A percentile compares a stretch with the other conserved stretches of the same genome.
Evolutionary conservation across 2,888 invertebrate species (phyloP).

Genomic region (Drosophila mayaguana): DNA sequence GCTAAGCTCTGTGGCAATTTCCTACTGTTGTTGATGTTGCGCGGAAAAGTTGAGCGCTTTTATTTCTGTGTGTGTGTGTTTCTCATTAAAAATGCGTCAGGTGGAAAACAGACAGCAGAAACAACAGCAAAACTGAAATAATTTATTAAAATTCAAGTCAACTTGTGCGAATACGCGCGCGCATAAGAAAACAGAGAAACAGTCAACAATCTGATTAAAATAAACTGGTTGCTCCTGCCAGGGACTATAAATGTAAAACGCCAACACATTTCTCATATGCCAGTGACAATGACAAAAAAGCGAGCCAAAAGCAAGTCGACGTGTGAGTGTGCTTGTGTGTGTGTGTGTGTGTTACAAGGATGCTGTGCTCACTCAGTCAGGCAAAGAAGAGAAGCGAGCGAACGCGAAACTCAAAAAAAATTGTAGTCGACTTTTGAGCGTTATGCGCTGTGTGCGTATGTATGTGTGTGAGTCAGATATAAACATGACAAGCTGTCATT

Average conservation of each 20-base stretch:
- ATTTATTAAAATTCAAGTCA: conserved; percentile 71
- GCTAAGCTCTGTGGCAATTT: conserved; percentile 62
- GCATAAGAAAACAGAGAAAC: conserved; percentile 12
- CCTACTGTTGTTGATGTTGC: background rate
- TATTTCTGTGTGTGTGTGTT: conserved; percentile 21
- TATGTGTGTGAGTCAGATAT: conserved; percentile 36
- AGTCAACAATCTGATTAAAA: conserved; percentile 55
- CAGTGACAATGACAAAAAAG: conserved; percentile 40
- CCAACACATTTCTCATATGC: conserved; percentile 67
- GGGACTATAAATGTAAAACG: conserved; percentile 56
- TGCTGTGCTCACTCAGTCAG: conserved; percentile 30
- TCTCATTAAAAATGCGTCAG: conserved; percentile 69
- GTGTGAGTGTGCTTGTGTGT: conserved; percentile 15
- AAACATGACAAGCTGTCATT: conserved; percentile 75
- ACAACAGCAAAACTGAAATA: conserved; percentile 33
- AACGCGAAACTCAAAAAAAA: conserved; percentile 34
- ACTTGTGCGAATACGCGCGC: conserved; percentile 9
- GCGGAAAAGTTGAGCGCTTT: conserved; percentile 61
- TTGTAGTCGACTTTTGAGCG: conserved; percentile 38
- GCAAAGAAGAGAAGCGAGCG: conserved; percentile 22
- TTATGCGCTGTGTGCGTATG: background rate
- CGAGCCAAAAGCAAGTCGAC: conserved; percentile 15
- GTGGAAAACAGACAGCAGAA: conserved; percentile 16
- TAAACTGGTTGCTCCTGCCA: conserved; percentile 29
- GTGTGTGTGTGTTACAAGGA: conserved; percentile 40